phyloP scores from a whole-genome alignment of 2,888 invertebrate species.

The Pharmacophagus antenor region DNA sequence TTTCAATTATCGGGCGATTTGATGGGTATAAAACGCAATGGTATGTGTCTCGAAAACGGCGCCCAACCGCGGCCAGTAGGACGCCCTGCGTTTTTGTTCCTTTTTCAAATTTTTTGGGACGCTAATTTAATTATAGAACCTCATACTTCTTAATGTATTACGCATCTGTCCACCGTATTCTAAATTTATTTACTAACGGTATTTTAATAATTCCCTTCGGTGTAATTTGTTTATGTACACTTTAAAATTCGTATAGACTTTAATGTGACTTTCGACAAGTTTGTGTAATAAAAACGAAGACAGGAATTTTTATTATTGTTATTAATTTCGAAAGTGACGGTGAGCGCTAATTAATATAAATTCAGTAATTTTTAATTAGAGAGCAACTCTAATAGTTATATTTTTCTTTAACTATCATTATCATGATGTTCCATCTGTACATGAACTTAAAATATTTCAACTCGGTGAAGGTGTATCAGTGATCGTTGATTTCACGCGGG shows the following conservation, averaged over 20 bases:
- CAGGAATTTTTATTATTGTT: constrained; percentile 8
- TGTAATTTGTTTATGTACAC: not conserved
- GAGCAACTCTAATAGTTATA: constrained; percentile 30
- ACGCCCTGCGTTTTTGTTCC: constrained; percentile 54
- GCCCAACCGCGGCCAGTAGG: constrained; percentile 69
- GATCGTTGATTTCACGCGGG: constrained; percentile 49
- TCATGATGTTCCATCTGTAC: constrained; percentile 36
- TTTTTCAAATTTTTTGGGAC: constrained; percentile 69
- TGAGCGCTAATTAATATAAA: constrained; percentile 22
- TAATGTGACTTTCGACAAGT: not conserved
- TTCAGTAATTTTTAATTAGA: constrained; percentile 31
- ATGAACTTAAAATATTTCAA: constrained; percentile 34
- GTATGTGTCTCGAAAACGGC: constrained; percentile 72
- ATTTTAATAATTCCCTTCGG: constrained; percentile 21
- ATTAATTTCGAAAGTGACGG: constrained; percentile 11
- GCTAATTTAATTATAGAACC: constrained; percentile 78
- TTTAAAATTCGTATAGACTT: not conserved
- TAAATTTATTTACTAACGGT: constrained; percentile 64
- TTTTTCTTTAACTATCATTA: constrained; percentile 34
- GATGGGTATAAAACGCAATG: constrained; percentile 74
- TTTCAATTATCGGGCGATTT: constrained; percentile 80
- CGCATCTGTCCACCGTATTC: constrained; percentile 67
- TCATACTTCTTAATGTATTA: constrained; percentile 50
- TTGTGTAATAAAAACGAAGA: not conserved
- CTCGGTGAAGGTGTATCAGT: constrained; percentile 50